Conservation (phyloP, 2,113 vertebrate genomes). For the Oenanthe oenanthe region DNA sequence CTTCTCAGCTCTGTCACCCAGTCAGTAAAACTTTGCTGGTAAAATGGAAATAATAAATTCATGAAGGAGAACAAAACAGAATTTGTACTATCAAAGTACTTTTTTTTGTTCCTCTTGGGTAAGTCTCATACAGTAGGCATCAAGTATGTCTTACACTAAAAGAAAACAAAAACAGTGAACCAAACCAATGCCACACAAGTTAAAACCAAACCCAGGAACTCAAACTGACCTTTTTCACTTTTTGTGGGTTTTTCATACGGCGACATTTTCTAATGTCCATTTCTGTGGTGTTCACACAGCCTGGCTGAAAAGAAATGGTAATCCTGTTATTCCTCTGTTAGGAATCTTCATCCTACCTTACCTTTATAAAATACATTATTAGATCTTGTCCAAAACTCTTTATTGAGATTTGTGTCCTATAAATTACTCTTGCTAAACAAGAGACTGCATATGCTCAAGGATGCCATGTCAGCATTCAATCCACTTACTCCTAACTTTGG, state of each 20-base stretch:
- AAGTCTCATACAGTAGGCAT: not conserved
- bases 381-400: not conserved
- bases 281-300: constrained; percentile 97
- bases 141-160: not conserved
- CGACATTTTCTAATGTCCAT: constrained; percentile 98
- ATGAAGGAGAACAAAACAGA: not conserved
- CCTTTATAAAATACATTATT: not conserved
- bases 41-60: not conserved
- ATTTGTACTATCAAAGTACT: not conserved
- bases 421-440: not conserved
- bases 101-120: not conserved
- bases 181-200: not conserved
- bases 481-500: not conserved
- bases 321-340: not conserved
- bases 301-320: constrained; percentile 80
- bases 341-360: not conserved
- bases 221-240: constrained; percentile 89
- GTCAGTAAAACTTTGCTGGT: not conserved
- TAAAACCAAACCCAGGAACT: not conserved
- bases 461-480: not conserved
- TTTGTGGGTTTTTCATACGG: constrained; percentile 93
- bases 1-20: not conserved
- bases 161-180: not conserved
- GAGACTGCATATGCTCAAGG: not conserved
- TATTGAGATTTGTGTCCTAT: not conserved